Percentiles rank a stretch among this genome's conserved stretches.
Evolutionary conservation across 2,888 invertebrate species (phyloP).

Genomic region (Ischnus inquisitorius): DNA sequence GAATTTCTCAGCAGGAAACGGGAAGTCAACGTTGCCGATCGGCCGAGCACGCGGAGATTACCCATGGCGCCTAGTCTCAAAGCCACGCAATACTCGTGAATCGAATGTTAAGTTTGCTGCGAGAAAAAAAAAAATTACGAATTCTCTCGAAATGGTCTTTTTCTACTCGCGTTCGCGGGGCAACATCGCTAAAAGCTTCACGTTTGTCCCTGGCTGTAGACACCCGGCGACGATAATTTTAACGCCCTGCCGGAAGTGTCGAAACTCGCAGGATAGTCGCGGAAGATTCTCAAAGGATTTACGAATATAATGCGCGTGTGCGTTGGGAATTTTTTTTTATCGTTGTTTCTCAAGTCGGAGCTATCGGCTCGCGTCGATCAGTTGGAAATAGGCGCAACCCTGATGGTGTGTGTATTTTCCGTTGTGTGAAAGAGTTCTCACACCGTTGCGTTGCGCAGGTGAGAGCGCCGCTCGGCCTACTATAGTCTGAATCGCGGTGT

Average conservation of each 20-base stretch:
- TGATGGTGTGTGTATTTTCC: background rate
- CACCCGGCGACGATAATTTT: constrained; percentile 12
- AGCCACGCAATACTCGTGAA: constrained; percentile 21
- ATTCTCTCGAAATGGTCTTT: constrained; percentile 2
- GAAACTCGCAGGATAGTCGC: constrained; percentile 1
- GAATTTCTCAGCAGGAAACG: constrained; percentile 51
- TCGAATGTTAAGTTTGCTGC: constrained; percentile 41
- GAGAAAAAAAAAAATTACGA: constrained; percentile 16
- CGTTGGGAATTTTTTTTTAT: constrained; percentile 1
- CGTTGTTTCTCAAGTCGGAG: constrained; percentile 5
- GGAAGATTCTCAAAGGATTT: constrained; percentile 12
- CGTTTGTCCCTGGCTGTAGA: constrained; percentile 1
- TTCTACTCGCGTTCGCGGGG: constrained; percentile 5
- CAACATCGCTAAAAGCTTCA: constrained; percentile 45
- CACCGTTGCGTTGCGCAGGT: background rate
- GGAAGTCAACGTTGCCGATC: constrained; percentile 39
- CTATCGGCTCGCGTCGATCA: constrained; percentile 26
- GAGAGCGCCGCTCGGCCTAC: constrained; percentile 22
- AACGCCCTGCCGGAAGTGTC: constrained; percentile 36
- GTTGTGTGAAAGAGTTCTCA: background rate
- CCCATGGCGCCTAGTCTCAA: constrained; percentile 9
- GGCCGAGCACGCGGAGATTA: background rate
- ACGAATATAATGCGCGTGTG: background rate
- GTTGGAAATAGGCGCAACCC: constrained; percentile 15
- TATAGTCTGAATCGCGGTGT: constrained; percentile 4